Percentiles rank a stretch among this genome's conserved stretches.
Evolutionary conservation across 2,797 vertebrate species (phyloP).

Genomic region (Neomorphus geoffroyi): DNA sequence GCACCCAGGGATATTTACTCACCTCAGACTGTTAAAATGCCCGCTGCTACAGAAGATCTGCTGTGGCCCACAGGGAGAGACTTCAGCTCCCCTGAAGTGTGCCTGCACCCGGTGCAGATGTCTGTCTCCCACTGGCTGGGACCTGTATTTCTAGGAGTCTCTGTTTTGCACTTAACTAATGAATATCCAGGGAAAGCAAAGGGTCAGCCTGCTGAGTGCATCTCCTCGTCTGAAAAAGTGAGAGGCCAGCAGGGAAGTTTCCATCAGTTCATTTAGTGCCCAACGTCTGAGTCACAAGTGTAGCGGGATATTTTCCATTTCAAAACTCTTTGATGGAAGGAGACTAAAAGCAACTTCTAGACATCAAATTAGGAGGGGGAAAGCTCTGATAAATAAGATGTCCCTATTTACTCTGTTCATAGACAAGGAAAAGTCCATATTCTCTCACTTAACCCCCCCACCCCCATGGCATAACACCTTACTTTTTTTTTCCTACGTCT

Average conservation of each 20-base stretch:
- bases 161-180: not conserved
- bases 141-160: not conserved
- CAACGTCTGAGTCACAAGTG: accelerated
- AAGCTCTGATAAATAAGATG: not conserved
- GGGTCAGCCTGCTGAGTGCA: not conserved
- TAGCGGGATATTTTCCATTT: not conserved
- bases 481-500: too few species aligned
- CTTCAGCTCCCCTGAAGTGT: not conserved
- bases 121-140: accelerated
- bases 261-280: not conserved
- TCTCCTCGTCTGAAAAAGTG: not conserved
- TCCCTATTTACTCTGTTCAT: not conserved
- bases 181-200: not conserved
- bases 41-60: too few species aligned
- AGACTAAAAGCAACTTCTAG: not conserved
- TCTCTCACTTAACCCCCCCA: not conserved
- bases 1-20: not conserved
- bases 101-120: not conserved
- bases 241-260: not conserved
- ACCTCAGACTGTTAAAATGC: not conserved
- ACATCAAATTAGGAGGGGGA: not conserved
- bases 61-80: accelerated
- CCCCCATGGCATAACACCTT: not conserved
- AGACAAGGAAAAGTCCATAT: not conserved
- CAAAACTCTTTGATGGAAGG: not conserved